Base-by-base conservation (phyloP, 2,113 vertebrate species). In the Serranochromis macrocephalus region DNA sequence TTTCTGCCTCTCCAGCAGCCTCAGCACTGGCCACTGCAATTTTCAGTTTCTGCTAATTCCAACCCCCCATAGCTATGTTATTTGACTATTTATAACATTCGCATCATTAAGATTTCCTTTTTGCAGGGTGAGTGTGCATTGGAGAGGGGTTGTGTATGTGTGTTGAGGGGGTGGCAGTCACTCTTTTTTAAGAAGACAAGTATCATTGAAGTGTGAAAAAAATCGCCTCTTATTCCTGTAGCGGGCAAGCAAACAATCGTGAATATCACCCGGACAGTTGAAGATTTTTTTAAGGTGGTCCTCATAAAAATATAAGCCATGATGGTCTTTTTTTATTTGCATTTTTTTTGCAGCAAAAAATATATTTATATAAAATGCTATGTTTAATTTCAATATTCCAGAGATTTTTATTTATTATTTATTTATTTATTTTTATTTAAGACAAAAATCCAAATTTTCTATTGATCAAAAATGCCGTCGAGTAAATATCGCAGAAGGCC, bases 161-260 rank as follows among this genome's bases (percentile, higher is more conserved):
- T 31, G 45, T 31, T 5, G 92, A 95, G 94, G 88, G 95, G 26
- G 16, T 91, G 97, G 96, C 96, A 98, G 97, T 97, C 97, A 97
- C 95, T 98, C 97, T 97, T 97, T 97, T 98, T 97, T 97, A 97
- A 97, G 97, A 96, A 97, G 97, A 97, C 96, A 96, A 96, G 96
- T 97, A 96, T 94, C 96, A 97, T 95, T 97, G 96, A 97, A 97
- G 97, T 98, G 97, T 97, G 97, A 98, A 97, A 97, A 97, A 97
- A 97, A 97, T 97, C 96, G 96, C 95, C 97, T 97, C 96, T 97
- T 78, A 49, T 49, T 49, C 71, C 16, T 19, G 45, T 29, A 31
- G 42, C 42, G 42, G 9, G 21, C 71, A 49, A 78, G 24, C 24
- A 97, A 97, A 96, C 97, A 96, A 95, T 96, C 96, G 96, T 97